Conservation (phyloP, 64 coral and sea anemone species). For the Actinia equina region DNA sequence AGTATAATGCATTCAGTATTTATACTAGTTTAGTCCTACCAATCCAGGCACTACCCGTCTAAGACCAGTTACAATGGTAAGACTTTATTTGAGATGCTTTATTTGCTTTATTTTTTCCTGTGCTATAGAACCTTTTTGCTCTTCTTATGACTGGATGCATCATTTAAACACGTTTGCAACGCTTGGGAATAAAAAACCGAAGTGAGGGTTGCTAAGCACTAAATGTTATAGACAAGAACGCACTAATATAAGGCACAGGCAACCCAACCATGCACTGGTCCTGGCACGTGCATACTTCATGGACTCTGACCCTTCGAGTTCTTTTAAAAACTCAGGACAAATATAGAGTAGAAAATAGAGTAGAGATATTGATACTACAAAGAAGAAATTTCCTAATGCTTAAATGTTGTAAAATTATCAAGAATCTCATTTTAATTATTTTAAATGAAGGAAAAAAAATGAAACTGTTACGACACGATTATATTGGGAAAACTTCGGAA, state of each 20-base stretch:
- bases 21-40: too few species aligned
- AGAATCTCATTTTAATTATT: neutral
- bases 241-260: neutral
- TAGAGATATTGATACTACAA: neutral
- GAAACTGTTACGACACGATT: neutral
- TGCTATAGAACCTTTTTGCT: neutral
- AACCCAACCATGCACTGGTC: neutral
- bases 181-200: neutral
- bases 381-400: too few species aligned
- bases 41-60: too few species aligned
- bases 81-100: too few species aligned
- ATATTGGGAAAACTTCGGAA: neutral
- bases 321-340: neutral
- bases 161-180: neutral
- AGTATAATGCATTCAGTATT: too few species aligned
- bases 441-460: neutral
- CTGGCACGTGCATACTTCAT: neutral
- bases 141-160: neutral
- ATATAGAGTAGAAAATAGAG: too few species aligned
- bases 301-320: constrained; percentile 9
- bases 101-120: neutral
- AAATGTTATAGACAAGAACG: neutral
- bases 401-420: neutral
- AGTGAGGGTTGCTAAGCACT: neutral
- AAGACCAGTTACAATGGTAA: too few species aligned